Evolutionary conservation across 2,113 vertebrate genomes (phyloP).

Genomic region (Psammodynastes pulverulentus): DNA sequence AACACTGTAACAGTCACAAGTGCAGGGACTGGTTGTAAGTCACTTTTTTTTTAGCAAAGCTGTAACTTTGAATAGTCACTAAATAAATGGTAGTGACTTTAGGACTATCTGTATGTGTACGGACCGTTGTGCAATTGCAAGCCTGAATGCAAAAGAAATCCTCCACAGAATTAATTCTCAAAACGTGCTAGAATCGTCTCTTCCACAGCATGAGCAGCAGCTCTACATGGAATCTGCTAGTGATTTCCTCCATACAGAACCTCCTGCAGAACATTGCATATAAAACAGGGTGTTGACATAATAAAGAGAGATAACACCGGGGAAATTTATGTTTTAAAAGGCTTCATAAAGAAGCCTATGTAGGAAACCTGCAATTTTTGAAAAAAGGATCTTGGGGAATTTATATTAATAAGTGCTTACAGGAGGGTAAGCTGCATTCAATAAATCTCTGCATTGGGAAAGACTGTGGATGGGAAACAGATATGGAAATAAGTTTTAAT

Average conservation of each 20-base stretch:
- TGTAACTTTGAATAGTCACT: background rate
- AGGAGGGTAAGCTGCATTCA: background rate
- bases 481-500: background rate
- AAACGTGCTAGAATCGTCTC: background rate
- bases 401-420: background rate
- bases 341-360: background rate
- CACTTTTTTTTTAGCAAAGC: background rate
- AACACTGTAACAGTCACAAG: background rate
- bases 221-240: background rate
- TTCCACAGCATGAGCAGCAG: background rate
- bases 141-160: background rate
- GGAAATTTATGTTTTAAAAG: background rate
- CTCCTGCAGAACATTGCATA: background rate
- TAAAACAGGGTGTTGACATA: background rate
- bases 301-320: background rate
- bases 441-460: background rate
- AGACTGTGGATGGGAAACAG: background rate
- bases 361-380: background rate
- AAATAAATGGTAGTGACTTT: background rate
- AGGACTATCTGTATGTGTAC: background rate
- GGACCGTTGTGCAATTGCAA: background rate
- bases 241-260: background rate
- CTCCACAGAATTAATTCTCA: background rate
- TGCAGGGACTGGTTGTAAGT: background rate
- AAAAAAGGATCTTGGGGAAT: background rate